Evolutionary conservation across 1,140 invertebrate genomes (phyloP), one percentile per base, ranked within the genome.

Genomic region (Cyclargus thomasi): DNA sequence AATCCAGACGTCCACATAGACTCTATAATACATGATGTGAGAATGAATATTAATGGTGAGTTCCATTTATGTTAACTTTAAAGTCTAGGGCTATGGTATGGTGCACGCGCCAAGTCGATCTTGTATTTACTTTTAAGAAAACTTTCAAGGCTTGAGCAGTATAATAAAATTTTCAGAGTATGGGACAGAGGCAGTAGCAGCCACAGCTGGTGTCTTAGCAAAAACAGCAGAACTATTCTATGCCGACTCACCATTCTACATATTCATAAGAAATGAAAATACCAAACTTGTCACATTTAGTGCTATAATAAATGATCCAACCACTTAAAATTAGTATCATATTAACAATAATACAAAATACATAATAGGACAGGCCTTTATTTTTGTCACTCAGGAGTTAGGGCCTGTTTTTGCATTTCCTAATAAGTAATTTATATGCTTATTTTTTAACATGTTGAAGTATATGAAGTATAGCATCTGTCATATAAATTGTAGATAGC

Each of bases 201-300:
- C 81, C 1, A 82, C 85, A 0, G 74, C 75, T 53, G 80, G 71
- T 1, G 67, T 85, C 18, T 65, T 88, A 67, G 73, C 82, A 6
- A 79, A 85, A 3, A 65, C 86, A 6, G 79, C 80, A 6, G 91
- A 92, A 21, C 84, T 83, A 21, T 94, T 97, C 65, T 88, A 93
- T 22, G 93, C 93, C 1, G 93, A 96, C 75, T 92, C 94, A 59
- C 96, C 96, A 0, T 97, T 97, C 80, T 86, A 95, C 20, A 96
- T 96, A 78, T 94, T 96, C 71, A 95, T 97, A 66, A 91, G 93
- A 66, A 94, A 96, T 74, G 92, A 94, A 64, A 84, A 89, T 11
- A 93, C 93, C 1, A 92, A 92, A 67, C 82, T 94, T 0, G 91
- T 95, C 22, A 90, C 94, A 18, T 95, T 95, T 77, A 95, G 94